phyloP scores from a whole-genome alignment of 2,113 vertebrate species.

The Xenopus tropicalis region DNA sequence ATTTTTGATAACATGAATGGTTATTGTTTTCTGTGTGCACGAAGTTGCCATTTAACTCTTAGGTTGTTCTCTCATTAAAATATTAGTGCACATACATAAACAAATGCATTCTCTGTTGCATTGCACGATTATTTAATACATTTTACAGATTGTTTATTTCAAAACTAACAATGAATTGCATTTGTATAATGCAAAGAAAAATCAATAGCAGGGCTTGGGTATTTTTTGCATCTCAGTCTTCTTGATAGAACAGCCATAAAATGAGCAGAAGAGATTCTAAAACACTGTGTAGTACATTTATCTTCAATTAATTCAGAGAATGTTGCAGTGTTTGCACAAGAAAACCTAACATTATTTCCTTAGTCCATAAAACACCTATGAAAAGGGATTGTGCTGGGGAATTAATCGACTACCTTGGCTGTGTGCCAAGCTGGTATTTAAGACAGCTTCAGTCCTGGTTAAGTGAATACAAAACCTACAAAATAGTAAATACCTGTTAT shows the following conservation, averaged over 20 bases:
- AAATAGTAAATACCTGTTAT: not conserved
- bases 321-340: not conserved
- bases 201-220: not conserved
- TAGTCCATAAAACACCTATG: not conserved
- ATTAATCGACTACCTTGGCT: constrained; percentile 1
- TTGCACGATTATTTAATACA: no score
- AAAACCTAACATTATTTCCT: not conserved
- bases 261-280: not conserved
- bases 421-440: not conserved
- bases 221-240: not conserved
- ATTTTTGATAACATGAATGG: constrained; percentile 83
- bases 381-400: constrained; percentile 1
- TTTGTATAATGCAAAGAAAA: not conserved
- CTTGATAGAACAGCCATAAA: not conserved
- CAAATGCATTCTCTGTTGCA: no score
- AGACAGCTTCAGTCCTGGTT: not conserved
- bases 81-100: not conserved
- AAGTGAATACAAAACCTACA: not conserved
- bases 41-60: constrained; percentile 72
- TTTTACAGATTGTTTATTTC: no score
- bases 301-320: constrained; percentile 7
- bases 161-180: no score
- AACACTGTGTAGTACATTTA: not conserved
- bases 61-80: constrained; percentile 42
- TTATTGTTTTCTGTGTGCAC: constrained; percentile 84